Percentiles rank a stretch among this genome's conserved stretches.
Evolutionary conservation across 2,888 invertebrate genomes (phyloP).

Genomic region (Galerucella pusilla): DNA sequence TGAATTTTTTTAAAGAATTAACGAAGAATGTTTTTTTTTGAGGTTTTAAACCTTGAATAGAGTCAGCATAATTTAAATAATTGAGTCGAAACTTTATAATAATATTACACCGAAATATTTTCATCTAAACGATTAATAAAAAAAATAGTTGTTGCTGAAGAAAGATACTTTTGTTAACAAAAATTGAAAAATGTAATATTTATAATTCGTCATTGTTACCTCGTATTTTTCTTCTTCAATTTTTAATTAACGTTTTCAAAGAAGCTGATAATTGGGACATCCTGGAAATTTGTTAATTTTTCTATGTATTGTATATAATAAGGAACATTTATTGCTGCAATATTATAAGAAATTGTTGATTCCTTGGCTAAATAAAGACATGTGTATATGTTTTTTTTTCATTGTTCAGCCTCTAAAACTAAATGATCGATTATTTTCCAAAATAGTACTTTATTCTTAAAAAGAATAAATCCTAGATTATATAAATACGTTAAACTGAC

Average conservation of each 20-base stretch:
- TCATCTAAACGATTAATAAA: too few species aligned
- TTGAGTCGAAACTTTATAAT: background rate
- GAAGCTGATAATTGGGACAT: slow-evolving; percentile 15
- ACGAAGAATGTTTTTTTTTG: slow-evolving; percentile 2
- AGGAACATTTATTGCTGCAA: slow-evolving; percentile 38
- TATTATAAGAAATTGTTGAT: slow-evolving; percentile 38
- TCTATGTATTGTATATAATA: slow-evolving; percentile 30
- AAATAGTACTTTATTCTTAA: too few species aligned
- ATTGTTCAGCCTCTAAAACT: background rate
- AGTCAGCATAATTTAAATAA: slow-evolving; percentile 11
- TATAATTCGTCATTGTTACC: too few species aligned
- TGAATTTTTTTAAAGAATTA: background rate
- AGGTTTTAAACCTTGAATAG: background rate
- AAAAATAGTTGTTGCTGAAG: background rate
- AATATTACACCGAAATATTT: background rate
- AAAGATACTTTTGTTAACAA: background rate
- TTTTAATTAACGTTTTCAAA: background rate
- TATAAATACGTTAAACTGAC: too few species aligned
- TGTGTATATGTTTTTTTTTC: slow-evolving; percentile 16
- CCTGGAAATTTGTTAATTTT: slow-evolving; percentile 27
- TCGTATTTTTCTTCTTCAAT: too few species aligned
- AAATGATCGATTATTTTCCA: background rate
- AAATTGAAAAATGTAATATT: background rate
- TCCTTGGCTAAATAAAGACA: slow-evolving; percentile 32
- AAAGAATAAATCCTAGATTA: too few species aligned